These are phyloP conservation scores for Thalassarche chlororhynchos DNA, from an alignment of 2,113 vertebrate genomes.

Conservation along the genomic window DNA sequence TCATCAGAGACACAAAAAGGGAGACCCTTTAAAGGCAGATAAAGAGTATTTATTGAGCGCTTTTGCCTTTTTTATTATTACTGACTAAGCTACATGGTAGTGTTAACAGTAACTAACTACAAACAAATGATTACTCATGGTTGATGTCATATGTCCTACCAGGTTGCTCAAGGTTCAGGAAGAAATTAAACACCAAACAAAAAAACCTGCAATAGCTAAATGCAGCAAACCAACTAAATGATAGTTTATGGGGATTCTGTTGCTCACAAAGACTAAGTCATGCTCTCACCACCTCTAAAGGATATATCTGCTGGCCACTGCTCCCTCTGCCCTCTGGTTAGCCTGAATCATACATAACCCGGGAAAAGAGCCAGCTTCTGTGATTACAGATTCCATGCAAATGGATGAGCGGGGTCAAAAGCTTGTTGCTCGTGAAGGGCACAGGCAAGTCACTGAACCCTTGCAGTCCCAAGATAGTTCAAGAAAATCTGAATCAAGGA, in stretches of 20 bases:
- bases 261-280: background rate
- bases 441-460: background rate
- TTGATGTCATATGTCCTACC: background rate
- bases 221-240: background rate
- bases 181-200: slow-evolving; percentile 45
- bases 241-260: background rate
- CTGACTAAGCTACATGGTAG: background rate
- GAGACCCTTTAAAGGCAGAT: background rate
- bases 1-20: background rate
- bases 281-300: background rate
- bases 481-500: background rate
- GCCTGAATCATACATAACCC: background rate
- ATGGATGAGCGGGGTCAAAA: background rate
- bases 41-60: background rate
- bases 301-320: background rate
- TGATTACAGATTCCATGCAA: background rate
- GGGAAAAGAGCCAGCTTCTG: background rate
- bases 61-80: background rate
- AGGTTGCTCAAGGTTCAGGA: background rate
- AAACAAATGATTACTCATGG: slow-evolving; percentile 35
- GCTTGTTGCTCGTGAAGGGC: background rate
- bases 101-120: slow-evolving; percentile 19
- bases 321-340: background rate
- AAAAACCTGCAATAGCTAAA: background rate
- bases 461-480: background rate